Conservation (phyloP, 2,113 vertebrate species). For the human (Homo sapiens) region GRCh38 chr5:90153501-90154000, state of each 20-base stretch:
- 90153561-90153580: not conserved
- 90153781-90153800: not conserved
- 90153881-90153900: not conserved
- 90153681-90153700: not conserved
- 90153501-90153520: not conserved
- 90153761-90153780: not conserved
- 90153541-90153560: not conserved
- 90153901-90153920: not conserved
- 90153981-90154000: not conserved
- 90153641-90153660: not conserved
- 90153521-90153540: not conserved
- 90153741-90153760: not conserved
- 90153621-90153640: not conserved
- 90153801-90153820: not conserved
- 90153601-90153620: not conserved
- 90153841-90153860: no score
- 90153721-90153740: not conserved
- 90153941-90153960: not conserved
- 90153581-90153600: not conserved
- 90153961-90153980: not conserved
- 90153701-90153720: not conserved
- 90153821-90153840: not conserved
- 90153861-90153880: not conserved
- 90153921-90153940: not conserved
- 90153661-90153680: accelerated